Percentiles rank a stretch among this genome's conserved stretches.
These are phyloP conservation scores for Adrianichthys oophorus DNA, from an alignment of 2,797 vertebrate genomes.

Conservation along the genomic window DNA sequence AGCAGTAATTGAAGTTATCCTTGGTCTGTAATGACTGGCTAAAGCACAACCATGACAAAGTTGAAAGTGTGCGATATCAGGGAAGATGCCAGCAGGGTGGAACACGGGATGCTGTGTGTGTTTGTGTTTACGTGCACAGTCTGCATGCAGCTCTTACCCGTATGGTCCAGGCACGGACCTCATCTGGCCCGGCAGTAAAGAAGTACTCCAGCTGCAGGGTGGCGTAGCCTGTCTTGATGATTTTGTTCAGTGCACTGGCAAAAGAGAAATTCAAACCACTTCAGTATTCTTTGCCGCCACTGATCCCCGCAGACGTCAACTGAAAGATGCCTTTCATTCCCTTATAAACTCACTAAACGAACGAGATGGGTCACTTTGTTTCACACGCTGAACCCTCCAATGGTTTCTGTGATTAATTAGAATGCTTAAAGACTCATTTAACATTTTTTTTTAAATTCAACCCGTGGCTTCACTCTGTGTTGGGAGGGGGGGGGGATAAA, in stretches of 20 bases:
- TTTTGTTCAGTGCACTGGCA: conserved; percentile 87
- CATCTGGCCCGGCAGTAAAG: conserved; percentile 93
- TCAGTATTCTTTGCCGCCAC: conserved; percentile 49
- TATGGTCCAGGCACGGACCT: conserved; percentile 93
- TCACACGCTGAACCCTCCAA: conserved; percentile 75
- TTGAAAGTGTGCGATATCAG: conserved; percentile 97
- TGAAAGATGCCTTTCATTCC: conserved; percentile 66
- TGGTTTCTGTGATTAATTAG: conserved; percentile 80
- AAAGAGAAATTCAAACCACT: conserved; percentile 43
- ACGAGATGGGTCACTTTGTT: conserved; percentile 76
- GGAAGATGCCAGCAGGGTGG: conserved; percentile 91
- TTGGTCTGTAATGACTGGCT: conserved; percentile 97
- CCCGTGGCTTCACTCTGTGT: conserved; percentile 64
- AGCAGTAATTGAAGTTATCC: conserved; percentile 99
- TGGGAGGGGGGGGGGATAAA: conserved; percentile 48
- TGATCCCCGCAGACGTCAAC: conserved; percentile 50
- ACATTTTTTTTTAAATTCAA: conserved; percentile 78
- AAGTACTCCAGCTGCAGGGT: conserved; percentile 94
- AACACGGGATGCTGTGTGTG: conserved; percentile 68
- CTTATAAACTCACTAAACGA: conserved; percentile 74
- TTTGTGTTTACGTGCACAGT: conserved; percentile 55
- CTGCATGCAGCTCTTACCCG: conserved; percentile 86
- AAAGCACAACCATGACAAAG: conserved; percentile 96
- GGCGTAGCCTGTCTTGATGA: conserved; percentile 92
- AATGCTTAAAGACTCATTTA: conserved; percentile 78